phyloP scores from a whole-genome alignment of 2,113 vertebrate genomes.

The Lynx canadensis region DNA sequence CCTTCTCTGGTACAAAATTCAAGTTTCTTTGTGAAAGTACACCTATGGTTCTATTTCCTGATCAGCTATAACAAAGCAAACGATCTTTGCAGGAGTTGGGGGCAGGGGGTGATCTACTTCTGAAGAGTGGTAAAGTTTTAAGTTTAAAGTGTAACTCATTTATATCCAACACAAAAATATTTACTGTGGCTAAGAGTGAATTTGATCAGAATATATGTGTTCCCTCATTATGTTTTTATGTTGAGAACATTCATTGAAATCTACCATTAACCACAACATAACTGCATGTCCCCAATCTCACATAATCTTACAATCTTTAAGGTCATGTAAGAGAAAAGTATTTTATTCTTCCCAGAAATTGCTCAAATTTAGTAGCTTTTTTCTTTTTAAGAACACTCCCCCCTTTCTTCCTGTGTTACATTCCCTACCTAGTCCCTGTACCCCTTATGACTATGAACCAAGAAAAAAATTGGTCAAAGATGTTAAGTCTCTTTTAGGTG shows the following conservation, averaged over 20 bases:
- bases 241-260: constrained; percentile 51
- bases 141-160: constrained; percentile 24
- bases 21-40: not conserved
- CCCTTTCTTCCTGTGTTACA: constrained; percentile 2
- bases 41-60: constrained; percentile 10
- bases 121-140: not conserved
- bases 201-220: constrained; percentile 49
- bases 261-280: constrained; percentile 49
- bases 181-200: constrained; percentile 19
- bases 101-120: not conserved
- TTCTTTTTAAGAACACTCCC: not conserved
- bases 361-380: constrained; percentile 36
- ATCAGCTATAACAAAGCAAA: not conserved
- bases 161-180: constrained; percentile 39
- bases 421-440: not conserved
- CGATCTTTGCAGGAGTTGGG: not conserved
- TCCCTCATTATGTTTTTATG: constrained; percentile 66
- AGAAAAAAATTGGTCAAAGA: constrained; percentile 16
- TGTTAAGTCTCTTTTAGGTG: constrained; percentile 27
- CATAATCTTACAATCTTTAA: constrained; percentile 58
- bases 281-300: constrained; percentile 58
- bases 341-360: constrained; percentile 68
- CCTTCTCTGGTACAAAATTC: constrained; percentile 14
- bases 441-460: constrained; percentile 46
- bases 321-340: constrained; percentile 28